Evolutionary conservation across 1,140 invertebrate genomes (phyloP).

Genomic region (Helicoverpa zea): DNA sequence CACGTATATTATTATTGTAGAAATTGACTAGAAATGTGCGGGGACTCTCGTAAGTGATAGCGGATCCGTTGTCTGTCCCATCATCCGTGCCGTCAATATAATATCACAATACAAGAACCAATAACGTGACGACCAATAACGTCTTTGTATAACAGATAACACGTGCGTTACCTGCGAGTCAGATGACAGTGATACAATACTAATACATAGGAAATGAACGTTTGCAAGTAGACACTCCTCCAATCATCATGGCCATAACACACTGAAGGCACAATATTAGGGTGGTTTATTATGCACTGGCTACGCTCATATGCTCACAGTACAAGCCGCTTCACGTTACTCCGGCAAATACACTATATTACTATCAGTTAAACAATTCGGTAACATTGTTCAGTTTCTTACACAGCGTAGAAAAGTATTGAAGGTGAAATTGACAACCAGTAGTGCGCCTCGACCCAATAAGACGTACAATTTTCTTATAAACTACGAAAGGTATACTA

Average conservation of each 20-base stretch:
- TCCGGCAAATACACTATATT: conserved; percentile 39
- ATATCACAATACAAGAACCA: background rate
- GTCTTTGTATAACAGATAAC: conserved; percentile 38
- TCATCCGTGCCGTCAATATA: background rate
- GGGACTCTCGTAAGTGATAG: background rate
- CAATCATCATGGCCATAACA: conserved; percentile 54
- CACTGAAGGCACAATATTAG: conserved; percentile 66
- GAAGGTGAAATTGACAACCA: conserved; percentile 46
- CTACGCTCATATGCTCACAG: conserved; percentile 14
- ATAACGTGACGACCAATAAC: background rate
- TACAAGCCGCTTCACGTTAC: conserved; percentile 21
- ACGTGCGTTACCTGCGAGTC: background rate
- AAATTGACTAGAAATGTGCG: conserved; percentile 47
- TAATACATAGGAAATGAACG: conserved; percentile 41
- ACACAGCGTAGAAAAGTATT: conserved; percentile 40
- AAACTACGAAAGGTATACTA: conserved; percentile 15
- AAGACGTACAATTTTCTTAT: conserved; percentile 35
- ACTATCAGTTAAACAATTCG: conserved; percentile 36
- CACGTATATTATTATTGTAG: conserved; percentile 19
- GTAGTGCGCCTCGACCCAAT: conserved; percentile 31
- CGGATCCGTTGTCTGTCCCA: background rate
- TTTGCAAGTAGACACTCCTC: conserved; percentile 46
- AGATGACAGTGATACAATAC: conserved; percentile 3
- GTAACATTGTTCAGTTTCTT: conserved; percentile 32
- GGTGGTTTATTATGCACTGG: conserved; percentile 46